A percentile compares a stretch with the other conserved stretches of the same genome.
phyloP scores from a whole-genome alignment of 2,888 invertebrate species.

The Drosophila merina region DNA sequence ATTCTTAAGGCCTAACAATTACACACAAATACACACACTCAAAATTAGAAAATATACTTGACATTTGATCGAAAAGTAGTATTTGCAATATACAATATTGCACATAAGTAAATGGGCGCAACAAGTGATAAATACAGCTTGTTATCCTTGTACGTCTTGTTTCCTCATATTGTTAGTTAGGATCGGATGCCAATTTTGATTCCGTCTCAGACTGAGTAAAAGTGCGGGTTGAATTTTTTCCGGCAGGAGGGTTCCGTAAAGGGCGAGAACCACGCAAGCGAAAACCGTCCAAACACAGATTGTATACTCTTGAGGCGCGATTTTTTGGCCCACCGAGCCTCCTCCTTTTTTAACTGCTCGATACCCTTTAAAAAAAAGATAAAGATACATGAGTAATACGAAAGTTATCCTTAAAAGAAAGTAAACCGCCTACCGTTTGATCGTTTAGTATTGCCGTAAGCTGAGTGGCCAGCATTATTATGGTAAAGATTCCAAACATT shows the following conservation, averaged over 20 bases:
- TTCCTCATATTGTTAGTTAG: constrained; percentile 55
- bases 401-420: not conserved
- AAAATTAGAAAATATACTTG: constrained; percentile 18
- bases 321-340: constrained; percentile 95
- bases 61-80: constrained; percentile 33
- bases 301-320: constrained; percentile 98
- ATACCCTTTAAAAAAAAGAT: constrained; percentile 89
- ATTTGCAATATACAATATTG: constrained; percentile 43
- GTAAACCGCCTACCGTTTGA: constrained; percentile 91
- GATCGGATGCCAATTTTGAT: not conserved
- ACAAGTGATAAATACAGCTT: constrained; percentile 48
- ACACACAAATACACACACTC: constrained; percentile 32
- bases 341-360: constrained; percentile 98
- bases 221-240: constrained; percentile 90
- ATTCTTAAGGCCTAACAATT: constrained; percentile 50
- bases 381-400: not conserved
- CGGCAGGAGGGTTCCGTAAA: constrained; percentile 90
- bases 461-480: constrained; percentile 98
- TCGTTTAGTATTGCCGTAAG: constrained; percentile 99
- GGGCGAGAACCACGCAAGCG: constrained; percentile 95
- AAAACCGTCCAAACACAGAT: constrained; percentile 98
- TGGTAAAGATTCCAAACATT: constrained; percentile 98
- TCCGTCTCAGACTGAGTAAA: constrained; percentile 90
- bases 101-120: constrained; percentile 46
- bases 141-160: constrained; percentile 45